A percentile compares a stretch with the other conserved stretches of the same genome.
Evolutionary conservation across 1,140 invertebrate species (phyloP).

Genomic region (Listronotus bonariensis): DNA sequence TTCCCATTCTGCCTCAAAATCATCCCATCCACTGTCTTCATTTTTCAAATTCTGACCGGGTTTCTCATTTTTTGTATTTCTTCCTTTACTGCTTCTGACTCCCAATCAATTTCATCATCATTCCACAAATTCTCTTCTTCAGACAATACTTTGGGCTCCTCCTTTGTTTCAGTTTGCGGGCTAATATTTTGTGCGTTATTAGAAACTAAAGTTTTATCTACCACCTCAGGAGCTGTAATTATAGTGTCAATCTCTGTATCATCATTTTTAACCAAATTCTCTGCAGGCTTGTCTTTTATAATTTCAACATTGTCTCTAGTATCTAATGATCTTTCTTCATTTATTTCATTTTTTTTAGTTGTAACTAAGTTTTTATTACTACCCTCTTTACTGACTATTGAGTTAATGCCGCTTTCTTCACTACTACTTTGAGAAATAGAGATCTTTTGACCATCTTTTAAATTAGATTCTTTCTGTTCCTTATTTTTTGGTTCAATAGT

Average conservation of each 20-base stretch:
- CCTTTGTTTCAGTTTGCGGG: background rate
- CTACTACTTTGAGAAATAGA: too few species aligned
- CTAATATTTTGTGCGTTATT: too few species aligned
- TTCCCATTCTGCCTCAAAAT: conserved; percentile 35
- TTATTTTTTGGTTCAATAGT: background rate
- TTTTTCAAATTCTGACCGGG: conserved; percentile 8
- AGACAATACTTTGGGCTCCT: conserved; percentile 2
- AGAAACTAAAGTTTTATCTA: too few species aligned
- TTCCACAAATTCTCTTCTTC: conserved; percentile 51
- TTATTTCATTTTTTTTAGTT: too few species aligned
- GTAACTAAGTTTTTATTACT: too few species aligned
- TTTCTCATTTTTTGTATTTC: conserved; percentile 15
- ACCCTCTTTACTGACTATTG: too few species aligned
- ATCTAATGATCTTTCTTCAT: too few species aligned
- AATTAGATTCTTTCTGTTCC: background rate
- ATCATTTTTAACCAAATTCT: too few species aligned
- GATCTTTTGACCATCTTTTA: background rate
- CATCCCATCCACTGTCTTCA: conserved; percentile 28
- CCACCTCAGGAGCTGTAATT: too few species aligned
- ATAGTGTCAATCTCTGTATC: too few species aligned
- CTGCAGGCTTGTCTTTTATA: background rate
- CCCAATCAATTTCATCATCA: conserved; percentile 47
- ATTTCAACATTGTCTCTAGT: too few species aligned
- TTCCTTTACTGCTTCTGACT: conserved; percentile 18
- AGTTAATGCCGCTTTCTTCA: too few species aligned